Conservation (phyloP, 2,888 invertebrate genomes). For the Dinocampus coccinellae region DNA sequence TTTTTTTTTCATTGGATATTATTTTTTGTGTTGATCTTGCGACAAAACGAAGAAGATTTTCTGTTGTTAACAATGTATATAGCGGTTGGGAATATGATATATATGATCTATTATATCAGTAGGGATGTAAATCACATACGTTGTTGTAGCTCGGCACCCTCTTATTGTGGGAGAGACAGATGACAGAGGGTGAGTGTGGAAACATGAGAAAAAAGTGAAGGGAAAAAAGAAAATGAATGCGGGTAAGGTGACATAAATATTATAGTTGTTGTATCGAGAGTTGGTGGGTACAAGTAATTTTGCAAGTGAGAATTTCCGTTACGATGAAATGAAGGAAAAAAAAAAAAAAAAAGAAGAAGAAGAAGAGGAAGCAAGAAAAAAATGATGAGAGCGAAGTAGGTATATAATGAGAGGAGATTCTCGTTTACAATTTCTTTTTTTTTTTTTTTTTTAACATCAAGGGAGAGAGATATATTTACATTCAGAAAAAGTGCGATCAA, state of each 20-base stretch:
- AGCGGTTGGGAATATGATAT: neutral
- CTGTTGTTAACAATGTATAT: neutral
- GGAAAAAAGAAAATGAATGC: constrained; percentile 1
- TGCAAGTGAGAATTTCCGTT: neutral
- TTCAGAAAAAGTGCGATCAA: neutral
- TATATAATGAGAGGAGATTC: neutral
- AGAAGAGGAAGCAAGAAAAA: neutral
- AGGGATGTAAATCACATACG: constrained; percentile 2
- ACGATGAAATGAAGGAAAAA: neutral
- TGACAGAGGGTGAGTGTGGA: neutral
- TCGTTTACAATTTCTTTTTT: neutral
- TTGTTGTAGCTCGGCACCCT: neutral
- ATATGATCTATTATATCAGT: neutral
- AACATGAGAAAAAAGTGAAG: neutral
- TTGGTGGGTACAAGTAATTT: neutral
- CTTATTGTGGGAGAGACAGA: neutral
- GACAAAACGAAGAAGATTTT: neutral
- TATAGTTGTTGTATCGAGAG: constrained; percentile 1
- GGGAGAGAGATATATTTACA: neutral
- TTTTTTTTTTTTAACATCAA: neutral
- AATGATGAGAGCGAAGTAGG: neutral
- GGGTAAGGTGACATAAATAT: neutral
- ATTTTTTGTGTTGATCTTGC: neutral
- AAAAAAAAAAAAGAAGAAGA: neutral
- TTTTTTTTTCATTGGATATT: neutral